Evolutionary conservation across 2,113 vertebrate species (phyloP).

Genomic region (Nibea albiflora): DNA sequence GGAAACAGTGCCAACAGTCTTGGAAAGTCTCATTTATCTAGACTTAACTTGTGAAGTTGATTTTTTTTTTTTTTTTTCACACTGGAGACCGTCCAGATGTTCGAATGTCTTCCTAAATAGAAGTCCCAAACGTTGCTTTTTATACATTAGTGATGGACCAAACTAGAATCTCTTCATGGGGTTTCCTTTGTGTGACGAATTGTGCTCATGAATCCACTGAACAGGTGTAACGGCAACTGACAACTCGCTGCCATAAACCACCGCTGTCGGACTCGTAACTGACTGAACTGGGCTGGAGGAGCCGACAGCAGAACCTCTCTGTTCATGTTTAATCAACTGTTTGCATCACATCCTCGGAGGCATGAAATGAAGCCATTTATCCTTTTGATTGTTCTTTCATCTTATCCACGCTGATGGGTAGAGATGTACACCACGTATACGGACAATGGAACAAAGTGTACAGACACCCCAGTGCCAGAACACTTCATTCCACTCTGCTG

Average conservation of each 20-base stretch:
- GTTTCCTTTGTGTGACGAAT: not conserved
- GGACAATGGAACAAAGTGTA: no score
- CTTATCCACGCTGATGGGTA: not conserved
- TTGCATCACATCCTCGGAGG: slow-evolving; percentile 7
- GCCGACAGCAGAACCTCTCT: slow-evolving; percentile 1
- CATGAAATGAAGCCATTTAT: not conserved
- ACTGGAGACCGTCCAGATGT: slow-evolving; percentile 29
- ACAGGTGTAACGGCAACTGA: slow-evolving; percentile 4
- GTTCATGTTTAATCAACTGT: not conserved
- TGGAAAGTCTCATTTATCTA: slow-evolving; percentile 28
- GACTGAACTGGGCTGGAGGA: not conserved
- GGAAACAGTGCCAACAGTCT: slow-evolving; percentile 22
- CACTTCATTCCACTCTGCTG: not conserved
- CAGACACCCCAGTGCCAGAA: not conserved
- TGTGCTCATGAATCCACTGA: slow-evolving; percentile 1
- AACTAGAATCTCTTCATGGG: not conserved
- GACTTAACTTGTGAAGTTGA: slow-evolving; percentile 12
- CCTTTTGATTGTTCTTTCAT: not conserved
- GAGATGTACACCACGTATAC: not conserved
- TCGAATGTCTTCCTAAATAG: not conserved
- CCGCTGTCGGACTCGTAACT: not conserved
- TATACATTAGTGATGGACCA: not conserved
- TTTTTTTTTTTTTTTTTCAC: not conserved
- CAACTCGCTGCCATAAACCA: not conserved
- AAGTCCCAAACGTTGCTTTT: slow-evolving; percentile 25